Evolutionary conservation across 2,888 invertebrate genomes (phyloP), one percentile per base, ranked within the genome.

Genomic region (Allophyes oxyacanthae): DNA sequence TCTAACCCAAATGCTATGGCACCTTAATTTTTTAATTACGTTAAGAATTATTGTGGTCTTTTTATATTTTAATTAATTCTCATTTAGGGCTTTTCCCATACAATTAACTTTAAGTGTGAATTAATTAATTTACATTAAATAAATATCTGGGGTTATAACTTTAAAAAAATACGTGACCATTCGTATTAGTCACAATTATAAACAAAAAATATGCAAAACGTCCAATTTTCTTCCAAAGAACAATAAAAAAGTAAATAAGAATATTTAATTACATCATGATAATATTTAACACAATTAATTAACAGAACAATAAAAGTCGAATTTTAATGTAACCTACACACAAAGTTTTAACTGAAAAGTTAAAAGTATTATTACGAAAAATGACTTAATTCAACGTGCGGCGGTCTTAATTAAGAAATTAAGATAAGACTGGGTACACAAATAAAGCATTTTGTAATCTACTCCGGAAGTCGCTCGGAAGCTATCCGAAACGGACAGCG

Each of bases 361-460:
- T 52, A 9, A 55, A 61, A 50, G 65, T 52, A 57, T 64, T 60
- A 81, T 83, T 80, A 79, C 65, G 74, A 78, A 77, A 77, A 78
- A 74, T 71, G 65, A 78, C 78, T 81, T 79, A 81, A 82, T 81
- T 79, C 73, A 74, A 74, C 69, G 69, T 80, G 73, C 74, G 78
- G 77, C 69, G 81, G 73, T 72, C 74, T 89, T 92, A 91, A 92
- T 92, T 91, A 90, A 91, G 90, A 89, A 91, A 90, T 91, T 88
- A 90, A 90, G 91, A 93, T 92, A 91, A 87, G 76, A 69, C 51
- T 33, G 72, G 74, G 81, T 79, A 86, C 85, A 86, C 87, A 87
- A 87, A 91, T 86, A 87, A 88, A 88, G 79, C 82, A 83, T 84
- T 88, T 85, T 81, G 82, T 87, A 88, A 90, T 90, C 89, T 89